These are phyloP conservation scores for Laothoe populi DNA, from an alignment of 2,888 invertebrate genomes.

Conservation along the genomic window DNA sequence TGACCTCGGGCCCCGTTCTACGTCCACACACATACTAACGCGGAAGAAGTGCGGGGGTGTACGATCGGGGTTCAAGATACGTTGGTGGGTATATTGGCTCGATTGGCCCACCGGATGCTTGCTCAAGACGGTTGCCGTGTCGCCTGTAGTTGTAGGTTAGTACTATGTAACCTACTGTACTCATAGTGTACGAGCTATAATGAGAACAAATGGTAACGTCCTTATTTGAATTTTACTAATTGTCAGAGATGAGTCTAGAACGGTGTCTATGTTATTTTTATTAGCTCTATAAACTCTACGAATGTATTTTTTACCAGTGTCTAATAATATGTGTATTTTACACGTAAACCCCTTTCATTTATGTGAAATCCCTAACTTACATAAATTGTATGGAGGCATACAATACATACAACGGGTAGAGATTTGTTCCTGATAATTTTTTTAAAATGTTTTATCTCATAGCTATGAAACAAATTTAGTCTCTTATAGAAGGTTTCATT, in stretches of 20 bases:
- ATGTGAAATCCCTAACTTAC: background rate
- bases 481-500: no score
- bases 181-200: slow-evolving; percentile 32
- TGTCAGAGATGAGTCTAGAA: slow-evolving; percentile 26
- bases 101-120: slow-evolving; percentile 80
- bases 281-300: no score
- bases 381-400: background rate
- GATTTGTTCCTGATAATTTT: background rate
- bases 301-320: background rate
- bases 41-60: slow-evolving; percentile 38
- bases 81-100: slow-evolving; percentile 73
- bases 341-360: background rate
- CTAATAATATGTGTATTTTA: background rate
- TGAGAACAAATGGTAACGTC: slow-evolving; percentile 28
- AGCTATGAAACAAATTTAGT: no score
- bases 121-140: slow-evolving; percentile 70
- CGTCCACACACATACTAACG: slow-evolving; percentile 32
- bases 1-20: slow-evolving; percentile 53
- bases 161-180: slow-evolving; percentile 40
- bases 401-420: background rate
- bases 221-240: slow-evolving; percentile 26
- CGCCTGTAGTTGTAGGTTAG: slow-evolving; percentile 41
- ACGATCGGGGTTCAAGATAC: slow-evolving; percentile 52
- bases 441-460: no score
- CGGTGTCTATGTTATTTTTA: background rate